phyloP scores from a whole-genome alignment of 2,888 invertebrate species.

The Lepeophtheirus nordmannii region DNA sequence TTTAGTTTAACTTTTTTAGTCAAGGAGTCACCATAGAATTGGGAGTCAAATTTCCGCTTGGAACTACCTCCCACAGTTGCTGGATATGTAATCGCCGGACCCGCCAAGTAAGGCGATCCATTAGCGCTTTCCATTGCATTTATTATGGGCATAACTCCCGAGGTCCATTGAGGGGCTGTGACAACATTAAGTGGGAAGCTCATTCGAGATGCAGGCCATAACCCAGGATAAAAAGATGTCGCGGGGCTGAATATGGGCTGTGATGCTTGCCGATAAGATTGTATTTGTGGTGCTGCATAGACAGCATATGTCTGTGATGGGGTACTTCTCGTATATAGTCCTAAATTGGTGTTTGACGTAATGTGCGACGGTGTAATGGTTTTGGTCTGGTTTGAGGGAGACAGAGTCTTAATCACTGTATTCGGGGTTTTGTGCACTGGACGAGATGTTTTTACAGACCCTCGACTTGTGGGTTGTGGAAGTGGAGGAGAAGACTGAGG shows the following conservation, averaged over 20 bases:
- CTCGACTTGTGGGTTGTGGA: too few relatives aligned
- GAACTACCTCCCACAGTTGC: background rate
- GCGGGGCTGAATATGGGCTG: background rate
- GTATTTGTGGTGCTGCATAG: background rate
- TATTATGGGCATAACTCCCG: background rate
- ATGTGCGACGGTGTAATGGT: background rate
- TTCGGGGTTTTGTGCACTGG: background rate
- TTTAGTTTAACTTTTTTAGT: background rate
- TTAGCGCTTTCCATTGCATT: background rate
- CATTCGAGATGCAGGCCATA: background rate
- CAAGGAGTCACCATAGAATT: background rate
- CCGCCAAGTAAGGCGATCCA: background rate
- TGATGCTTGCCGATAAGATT: background rate
- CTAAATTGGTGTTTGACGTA: background rate
- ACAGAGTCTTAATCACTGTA: background rate
- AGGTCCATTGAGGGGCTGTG: background rate
- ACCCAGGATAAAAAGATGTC: background rate
- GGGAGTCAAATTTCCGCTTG: background rate
- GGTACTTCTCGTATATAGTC: background rate
- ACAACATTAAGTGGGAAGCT: background rate
- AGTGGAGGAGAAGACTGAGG: background rate
- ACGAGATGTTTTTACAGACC: too few relatives aligned
- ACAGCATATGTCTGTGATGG: background rate
- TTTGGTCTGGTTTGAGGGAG: background rate
- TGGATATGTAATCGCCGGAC: background rate